Evolutionary conservation across 2,888 invertebrate genomes (phyloP).

Genomic region (Conchocele bisecta): DNA sequence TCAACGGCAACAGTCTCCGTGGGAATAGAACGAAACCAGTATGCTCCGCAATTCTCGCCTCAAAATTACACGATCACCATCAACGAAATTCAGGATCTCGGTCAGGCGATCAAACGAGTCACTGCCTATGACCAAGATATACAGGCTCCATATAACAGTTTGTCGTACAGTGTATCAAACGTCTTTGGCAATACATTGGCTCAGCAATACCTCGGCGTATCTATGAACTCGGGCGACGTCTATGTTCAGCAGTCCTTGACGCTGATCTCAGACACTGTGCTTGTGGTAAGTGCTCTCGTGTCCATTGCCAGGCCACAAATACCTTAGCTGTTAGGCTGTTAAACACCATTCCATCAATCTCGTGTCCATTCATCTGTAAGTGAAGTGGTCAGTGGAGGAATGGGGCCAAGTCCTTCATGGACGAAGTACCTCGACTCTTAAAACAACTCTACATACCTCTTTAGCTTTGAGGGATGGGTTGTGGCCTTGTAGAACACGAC

Average conservation of each 20-base stretch:
- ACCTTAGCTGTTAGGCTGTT: too few species aligned
- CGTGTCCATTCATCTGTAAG: too few species aligned
- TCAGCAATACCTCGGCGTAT: conserved; percentile 71
- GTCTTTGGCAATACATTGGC: conserved; percentile 61
- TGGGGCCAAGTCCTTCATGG: too few species aligned
- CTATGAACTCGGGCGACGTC: conserved; percentile 64
- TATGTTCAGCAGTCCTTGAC: conserved; percentile 68
- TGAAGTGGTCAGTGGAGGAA: too few species aligned
- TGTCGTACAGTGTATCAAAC: conserved; percentile 46
- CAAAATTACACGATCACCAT: conserved; percentile 72
- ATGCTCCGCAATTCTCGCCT: conserved; percentile 60
- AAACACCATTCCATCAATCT: too few species aligned
- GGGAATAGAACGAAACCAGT: conserved; percentile 70
- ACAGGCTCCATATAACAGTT: conserved; percentile 73
- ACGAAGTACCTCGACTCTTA: too few species aligned
- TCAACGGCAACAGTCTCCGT: conserved; percentile 66
- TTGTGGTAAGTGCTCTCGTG: conserved; percentile 60
- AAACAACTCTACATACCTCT: too few species aligned
- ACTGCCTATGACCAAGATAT: conserved; percentile 69
- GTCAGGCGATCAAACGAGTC: conserved; percentile 61
- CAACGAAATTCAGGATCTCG: conserved; percentile 71
- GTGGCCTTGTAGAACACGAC: too few species aligned
- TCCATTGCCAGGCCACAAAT: too few species aligned
- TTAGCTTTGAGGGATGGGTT: too few species aligned
- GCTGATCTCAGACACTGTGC: conserved; percentile 46